Conservation (phyloP, 2,113 vertebrate species). For the Coreoperca whiteheadi region DNA sequence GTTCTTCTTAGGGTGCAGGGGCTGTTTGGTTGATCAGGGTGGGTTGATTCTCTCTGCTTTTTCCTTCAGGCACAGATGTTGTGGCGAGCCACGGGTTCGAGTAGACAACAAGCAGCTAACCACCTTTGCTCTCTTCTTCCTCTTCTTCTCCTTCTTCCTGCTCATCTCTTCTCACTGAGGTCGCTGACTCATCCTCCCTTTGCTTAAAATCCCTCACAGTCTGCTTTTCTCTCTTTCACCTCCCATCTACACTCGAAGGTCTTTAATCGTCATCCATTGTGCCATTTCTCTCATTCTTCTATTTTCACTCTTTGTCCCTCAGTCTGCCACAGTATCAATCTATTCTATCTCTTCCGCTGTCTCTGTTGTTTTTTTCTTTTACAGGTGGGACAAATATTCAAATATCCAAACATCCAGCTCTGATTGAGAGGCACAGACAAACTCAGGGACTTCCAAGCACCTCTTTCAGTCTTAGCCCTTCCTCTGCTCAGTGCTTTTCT, state of each 20-base stretch:
- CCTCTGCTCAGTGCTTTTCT: slow-evolving; percentile 70
- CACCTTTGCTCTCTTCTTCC: slow-evolving; percentile 40
- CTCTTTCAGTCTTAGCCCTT: slow-evolving; percentile 46
- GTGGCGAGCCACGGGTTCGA: slow-evolving; percentile 28
- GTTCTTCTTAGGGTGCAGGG: slow-evolving; percentile 8
- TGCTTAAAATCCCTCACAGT: slow-evolving; percentile 52
- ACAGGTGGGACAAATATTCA: slow-evolving; percentile 59
- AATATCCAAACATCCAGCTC: slow-evolving; percentile 24
- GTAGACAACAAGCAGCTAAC: slow-evolving; percentile 49
- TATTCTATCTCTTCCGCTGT: slow-evolving; percentile 56
- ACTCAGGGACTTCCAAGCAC: slow-evolving; percentile 48
- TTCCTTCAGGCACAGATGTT: slow-evolving; percentile 67
- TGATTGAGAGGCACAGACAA: slow-evolving; percentile 20
- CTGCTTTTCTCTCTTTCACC: slow-evolving; percentile 54
- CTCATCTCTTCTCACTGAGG: slow-evolving; percentile 53
- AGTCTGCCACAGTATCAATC: slow-evolving; percentile 46
- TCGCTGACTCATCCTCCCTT: slow-evolving; percentile 30
- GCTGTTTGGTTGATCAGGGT: slow-evolving; percentile 38
- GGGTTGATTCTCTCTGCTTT: slow-evolving; percentile 73
- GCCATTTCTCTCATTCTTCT: slow-evolving; percentile 43
- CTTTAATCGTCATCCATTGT: slow-evolving; percentile 58
- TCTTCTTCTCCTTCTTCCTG: slow-evolving; percentile 50
- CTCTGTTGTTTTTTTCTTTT: slow-evolving; percentile 66
- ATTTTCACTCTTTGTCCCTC: slow-evolving; percentile 42
- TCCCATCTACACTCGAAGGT: slow-evolving; percentile 34